These are phyloP conservation scores for Philhelius pedissequus DNA, from an alignment of 2,888 invertebrate genomes.

Conservation along the genomic window DNA sequence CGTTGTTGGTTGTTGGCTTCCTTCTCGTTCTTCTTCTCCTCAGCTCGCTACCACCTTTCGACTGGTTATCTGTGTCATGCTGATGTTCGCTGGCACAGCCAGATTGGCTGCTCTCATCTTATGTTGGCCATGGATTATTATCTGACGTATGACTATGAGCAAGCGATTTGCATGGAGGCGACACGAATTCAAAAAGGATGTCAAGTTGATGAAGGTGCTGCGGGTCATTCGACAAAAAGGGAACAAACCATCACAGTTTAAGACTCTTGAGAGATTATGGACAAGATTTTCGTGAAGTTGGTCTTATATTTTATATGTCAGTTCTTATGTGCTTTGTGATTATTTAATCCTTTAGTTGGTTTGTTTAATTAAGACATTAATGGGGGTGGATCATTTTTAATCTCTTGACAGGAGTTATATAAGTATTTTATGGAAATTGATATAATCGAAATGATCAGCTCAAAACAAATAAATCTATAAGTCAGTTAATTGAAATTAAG, in stretches of 20 bases:
- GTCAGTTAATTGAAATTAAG: not conserved
- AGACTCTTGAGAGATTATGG: conserved; percentile 28
- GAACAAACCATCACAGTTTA: not conserved
- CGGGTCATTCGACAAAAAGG: not conserved
- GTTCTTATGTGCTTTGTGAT: not conserved
- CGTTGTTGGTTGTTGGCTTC: not conserved
- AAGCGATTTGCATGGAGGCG: conserved; percentile 60
- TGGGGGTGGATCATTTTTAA: conserved; percentile 18
- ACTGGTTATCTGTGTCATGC: not conserved
- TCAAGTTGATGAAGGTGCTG: conserved; percentile 51
- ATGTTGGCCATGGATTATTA: conserved; percentile 54
- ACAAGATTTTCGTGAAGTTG: conserved; percentile 20
- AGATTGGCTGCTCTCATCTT: conserved; percentile 40
- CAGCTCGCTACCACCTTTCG: not conserved
- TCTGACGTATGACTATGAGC: conserved; percentile 50
- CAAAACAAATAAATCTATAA: not conserved
- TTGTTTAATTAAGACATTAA: conserved; percentile 59
- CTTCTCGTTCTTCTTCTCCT: not conserved
- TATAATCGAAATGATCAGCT: not conserved
- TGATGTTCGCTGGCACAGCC: not conserved
- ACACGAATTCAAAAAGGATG: conserved; percentile 54
- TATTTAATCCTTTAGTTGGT: conserved; percentile 35
- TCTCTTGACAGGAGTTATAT: conserved; percentile 23
- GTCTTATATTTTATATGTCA: not conserved
- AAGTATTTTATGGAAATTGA: conserved; percentile 15